Conservation (phyloP, 2,888 invertebrate genomes). For the Sesia apiformis region DNA sequence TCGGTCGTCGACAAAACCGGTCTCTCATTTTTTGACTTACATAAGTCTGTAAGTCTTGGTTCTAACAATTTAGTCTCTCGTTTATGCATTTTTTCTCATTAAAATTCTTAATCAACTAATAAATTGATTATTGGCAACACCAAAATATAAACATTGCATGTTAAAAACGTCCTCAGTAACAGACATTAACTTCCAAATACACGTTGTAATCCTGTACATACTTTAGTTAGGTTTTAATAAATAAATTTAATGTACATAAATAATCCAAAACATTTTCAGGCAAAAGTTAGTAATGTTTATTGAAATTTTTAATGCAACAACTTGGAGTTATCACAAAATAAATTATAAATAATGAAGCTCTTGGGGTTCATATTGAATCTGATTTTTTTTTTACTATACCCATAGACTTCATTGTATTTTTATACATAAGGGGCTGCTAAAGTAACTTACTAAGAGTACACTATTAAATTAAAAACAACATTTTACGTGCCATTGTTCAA, state of each 20-base stretch:
- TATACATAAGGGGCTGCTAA: conserved; percentile 55
- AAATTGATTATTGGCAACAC: no score
- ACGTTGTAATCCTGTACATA: no score
- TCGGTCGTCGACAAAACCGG: no score
- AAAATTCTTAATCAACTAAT: no score
- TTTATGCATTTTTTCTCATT: no score
- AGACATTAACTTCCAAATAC: no score
- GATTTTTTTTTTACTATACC: background rate
- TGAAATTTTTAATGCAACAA: conserved; percentile 67
- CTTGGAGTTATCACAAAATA: conserved; percentile 69
- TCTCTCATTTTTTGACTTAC: no score
- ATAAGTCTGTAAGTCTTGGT: no score
- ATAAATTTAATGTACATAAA: conserved; percentile 4
- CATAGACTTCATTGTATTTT: conserved; percentile 27
- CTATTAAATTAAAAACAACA: conserved; percentile 62
- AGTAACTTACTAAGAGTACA: conserved; percentile 36
- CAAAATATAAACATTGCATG: no score
- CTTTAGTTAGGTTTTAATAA: no score
- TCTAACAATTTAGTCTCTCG: no score
- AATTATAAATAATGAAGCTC: conserved; percentile 64
- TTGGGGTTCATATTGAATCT: conserved; percentile 42
- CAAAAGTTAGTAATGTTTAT: conserved; percentile 71
- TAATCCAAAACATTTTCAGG: conserved; percentile 51
- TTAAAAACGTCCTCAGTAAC: no score
- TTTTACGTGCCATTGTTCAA: conserved; percentile 57